phyloP scores from a whole-genome alignment of 2,113 vertebrate species.

The Paramormyrops kingsleyae region DNA sequence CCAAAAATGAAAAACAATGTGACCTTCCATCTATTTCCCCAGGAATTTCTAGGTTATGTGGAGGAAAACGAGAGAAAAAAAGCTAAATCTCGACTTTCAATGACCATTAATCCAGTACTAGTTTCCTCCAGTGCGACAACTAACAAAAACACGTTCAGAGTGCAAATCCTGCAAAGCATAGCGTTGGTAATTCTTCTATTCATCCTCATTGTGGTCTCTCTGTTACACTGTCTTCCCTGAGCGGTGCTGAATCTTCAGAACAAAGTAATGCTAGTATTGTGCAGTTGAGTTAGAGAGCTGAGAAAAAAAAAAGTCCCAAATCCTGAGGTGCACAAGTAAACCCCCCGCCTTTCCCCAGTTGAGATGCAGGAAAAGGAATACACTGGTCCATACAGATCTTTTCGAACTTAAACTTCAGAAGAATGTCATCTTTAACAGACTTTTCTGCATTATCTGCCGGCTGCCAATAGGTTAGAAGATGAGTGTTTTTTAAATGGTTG shows the following conservation, averaged over 20 bases:
- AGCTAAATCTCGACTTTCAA: conserved; percentile 4
- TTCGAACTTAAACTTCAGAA: background rate
- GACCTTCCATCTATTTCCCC: background rate
- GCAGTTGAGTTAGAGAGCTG: conserved; percentile 64
- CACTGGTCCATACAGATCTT: background rate
- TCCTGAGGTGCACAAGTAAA: conserved; percentile 60
- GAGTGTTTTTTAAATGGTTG: conserved; percentile 47
- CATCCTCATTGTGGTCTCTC: conserved; percentile 61
- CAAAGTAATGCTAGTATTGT: conserved; percentile 76
- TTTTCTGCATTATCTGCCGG: conserved; percentile 44
- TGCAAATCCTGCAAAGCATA: conserved; percentile 65
- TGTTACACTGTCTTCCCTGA: conserved; percentile 74
- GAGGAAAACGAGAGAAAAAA: background rate
- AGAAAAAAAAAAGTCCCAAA: conserved; percentile 46
- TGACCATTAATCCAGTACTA: conserved; percentile 39
- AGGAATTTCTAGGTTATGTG: background rate
- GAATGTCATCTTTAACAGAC: background rate
- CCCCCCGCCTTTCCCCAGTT: background rate
- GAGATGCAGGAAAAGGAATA: background rate
- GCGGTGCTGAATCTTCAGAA: conserved; percentile 66
- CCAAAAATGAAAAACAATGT: background rate
- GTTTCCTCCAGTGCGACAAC: conserved; percentile 45
- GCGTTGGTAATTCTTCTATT: conserved; percentile 51
- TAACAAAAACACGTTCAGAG: conserved; percentile 45
- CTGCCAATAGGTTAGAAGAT: conserved; percentile 50